phyloP scores from a whole-genome alignment of 2,888 invertebrate genomes.

The Lepidonotus clava region DNA sequence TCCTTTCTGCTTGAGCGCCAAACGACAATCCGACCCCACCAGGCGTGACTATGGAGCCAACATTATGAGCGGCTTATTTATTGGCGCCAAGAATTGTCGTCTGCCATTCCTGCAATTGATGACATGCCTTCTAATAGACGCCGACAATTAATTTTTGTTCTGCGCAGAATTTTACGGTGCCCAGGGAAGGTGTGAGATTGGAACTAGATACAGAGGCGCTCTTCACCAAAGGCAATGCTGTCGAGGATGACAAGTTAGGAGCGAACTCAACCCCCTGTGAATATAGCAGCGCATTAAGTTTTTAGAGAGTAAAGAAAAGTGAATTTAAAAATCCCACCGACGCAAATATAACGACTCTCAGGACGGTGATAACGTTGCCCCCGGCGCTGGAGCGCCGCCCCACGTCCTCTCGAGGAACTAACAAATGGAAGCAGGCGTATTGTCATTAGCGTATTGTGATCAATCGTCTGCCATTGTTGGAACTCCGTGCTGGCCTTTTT shows the following conservation, averaged over 20 bases:
- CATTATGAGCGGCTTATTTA: constrained; percentile 42
- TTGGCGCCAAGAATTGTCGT: constrained; percentile 33
- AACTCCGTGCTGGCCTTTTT: neutral
- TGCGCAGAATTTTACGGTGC: neutral
- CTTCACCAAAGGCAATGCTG: no score
- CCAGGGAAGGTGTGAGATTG: neutral
- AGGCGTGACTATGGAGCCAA: constrained; percentile 8
- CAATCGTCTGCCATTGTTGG: constrained; percentile 26
- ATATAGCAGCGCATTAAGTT: neutral
- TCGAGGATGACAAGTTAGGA: neutral
- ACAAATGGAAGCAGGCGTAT: neutral
- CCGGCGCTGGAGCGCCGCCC: constrained; percentile 18
- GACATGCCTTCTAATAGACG: constrained; percentile 49
- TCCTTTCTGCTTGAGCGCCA: constrained; percentile 46
- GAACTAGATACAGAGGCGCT: neutral
- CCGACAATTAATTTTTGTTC: constrained; percentile 47
- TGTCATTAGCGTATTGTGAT: constrained; percentile 48
- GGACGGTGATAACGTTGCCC: constrained; percentile 8
- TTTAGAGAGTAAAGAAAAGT: neutral
- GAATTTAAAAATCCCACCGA: neutral
- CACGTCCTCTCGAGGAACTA: constrained; percentile 3
- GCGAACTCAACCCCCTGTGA: neutral
- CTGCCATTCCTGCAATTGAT: constrained; percentile 32
- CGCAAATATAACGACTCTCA: neutral
- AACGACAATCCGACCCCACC: constrained; percentile 31